Conservation (phyloP, 1,140 invertebrate species). For the Nomia melanderi region DNA sequence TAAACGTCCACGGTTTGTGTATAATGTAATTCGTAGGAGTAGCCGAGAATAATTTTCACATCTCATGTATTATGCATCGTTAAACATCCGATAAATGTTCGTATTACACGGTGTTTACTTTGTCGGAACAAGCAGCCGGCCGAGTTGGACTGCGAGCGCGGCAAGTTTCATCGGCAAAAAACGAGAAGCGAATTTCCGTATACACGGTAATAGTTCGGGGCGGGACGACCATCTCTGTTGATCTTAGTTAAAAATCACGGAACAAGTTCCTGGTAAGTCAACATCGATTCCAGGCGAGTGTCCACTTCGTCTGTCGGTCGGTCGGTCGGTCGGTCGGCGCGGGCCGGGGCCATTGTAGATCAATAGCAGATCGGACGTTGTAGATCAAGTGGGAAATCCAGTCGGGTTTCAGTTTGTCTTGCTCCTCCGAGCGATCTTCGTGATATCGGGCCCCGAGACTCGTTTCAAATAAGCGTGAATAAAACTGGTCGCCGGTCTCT, state of each 20-base stretch:
- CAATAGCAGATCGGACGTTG: slow-evolving; percentile 32
- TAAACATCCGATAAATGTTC: too few species aligned
- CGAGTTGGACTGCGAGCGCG: too few species aligned
- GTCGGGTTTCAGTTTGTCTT: slow-evolving; percentile 4
- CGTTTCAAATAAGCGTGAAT: slow-evolving; percentile 49
- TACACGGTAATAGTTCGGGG: slow-evolving; percentile 2
- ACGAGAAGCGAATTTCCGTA: neutral
- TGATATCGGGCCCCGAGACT: slow-evolving; percentile 12
- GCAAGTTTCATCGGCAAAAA: neutral
- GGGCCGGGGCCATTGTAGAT: slow-evolving; percentile 28
- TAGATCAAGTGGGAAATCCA: slow-evolving; percentile 47
- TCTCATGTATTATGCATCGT: too few species aligned
- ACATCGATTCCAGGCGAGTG: slow-evolving; percentile 31
- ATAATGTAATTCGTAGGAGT: too few species aligned
- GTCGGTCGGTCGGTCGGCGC: neutral
- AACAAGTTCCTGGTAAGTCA: slow-evolving; percentile 14
- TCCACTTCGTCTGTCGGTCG: slow-evolving; percentile 23
- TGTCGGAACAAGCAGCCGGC: too few species aligned
- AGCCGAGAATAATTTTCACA: too few species aligned
- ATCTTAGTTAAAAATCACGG: slow-evolving; percentile 4
- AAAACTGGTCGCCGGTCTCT: neutral
- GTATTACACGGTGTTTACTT: too few species aligned
- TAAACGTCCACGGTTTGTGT: too few species aligned
- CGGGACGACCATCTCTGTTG: neutral
- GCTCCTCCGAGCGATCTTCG: slow-evolving; percentile 11